Evolutionary conservation across 1,140 invertebrate genomes (phyloP), one percentile per base, ranked within the genome.

Genomic region (Zaprionus capensis): DNA sequence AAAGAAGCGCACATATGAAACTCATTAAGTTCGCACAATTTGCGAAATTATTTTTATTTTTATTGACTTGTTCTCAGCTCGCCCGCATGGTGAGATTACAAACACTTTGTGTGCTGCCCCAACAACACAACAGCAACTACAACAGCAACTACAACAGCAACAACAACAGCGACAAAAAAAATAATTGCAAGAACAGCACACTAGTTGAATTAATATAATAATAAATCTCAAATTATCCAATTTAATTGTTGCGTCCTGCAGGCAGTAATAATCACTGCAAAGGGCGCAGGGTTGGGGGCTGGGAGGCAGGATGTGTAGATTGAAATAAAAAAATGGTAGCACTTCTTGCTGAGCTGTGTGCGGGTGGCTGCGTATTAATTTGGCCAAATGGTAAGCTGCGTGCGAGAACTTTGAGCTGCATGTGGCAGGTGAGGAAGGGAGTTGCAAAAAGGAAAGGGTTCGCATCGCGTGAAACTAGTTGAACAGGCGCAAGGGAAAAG

Each of bases 151-250:
- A 36, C 61, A 44, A 31, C 26, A 9, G 31, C 2, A n/a, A n/a
- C 31, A 64, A 36, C 61, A 44, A 31, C 26, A 9, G 31, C 2
- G 31, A 31, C 28, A 31, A 31, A 6, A 9, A 9, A 31, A 31
- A 31, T 31, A 31, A 31, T 31, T 31, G 28, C 28, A 7, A 9
- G 7, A 73, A 56, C 57, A 44, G 68, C 22, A 26, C 26, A 65
- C 57, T 59, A 78, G 73, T 74, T 76, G 51, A 72, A 88, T 76
- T 73, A 83, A 88, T 88, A 81, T 73, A 83, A 88, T 88, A 81
- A 88, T 84, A 88, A 84, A 88, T 84, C 81, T 75, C 58, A 87
- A 84, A 84, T 81, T 78, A 81, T 88, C 71, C 84, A 88, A 81
- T 87, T 87, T 71, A 83, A 83, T 68, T 81, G 59, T 53, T 59